Percentiles rank a stretch among this genome's conserved stretches.
phyloP scores from a whole-genome alignment of 35 echinoderm and acorn worm genomes.

The Holothuria glaberrima region DNA sequence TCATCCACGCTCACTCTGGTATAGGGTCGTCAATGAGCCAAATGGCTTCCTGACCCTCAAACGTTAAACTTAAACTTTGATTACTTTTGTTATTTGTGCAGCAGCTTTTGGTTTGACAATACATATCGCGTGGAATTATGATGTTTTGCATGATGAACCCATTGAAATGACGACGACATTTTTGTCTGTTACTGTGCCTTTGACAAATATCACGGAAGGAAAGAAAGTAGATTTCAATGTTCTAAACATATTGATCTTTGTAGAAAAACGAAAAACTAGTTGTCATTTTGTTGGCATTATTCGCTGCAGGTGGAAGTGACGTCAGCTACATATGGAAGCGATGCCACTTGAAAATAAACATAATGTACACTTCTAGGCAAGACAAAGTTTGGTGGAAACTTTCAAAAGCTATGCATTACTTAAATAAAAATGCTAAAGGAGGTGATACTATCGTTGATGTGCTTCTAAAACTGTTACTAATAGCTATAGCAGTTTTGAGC shows the following conservation, averaged over 20 bases:
- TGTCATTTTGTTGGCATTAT: neutral
- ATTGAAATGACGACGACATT: neutral
- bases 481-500: conserved; percentile 2
- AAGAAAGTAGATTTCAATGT: neutral
- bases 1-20: no score
- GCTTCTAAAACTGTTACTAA: conserved; percentile 6
- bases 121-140: conserved; percentile 8
- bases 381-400: conserved; percentile 7
- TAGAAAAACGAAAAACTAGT: conserved; percentile 8
- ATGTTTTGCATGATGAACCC: neutral
- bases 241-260: neutral
- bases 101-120: conserved; percentile 9
- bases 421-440: neutral
- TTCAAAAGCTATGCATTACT: neutral
- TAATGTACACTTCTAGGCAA: neutral
- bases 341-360: neutral
- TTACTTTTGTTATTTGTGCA: neutral
- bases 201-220: neutral
- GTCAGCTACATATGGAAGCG: conserved; percentile 9
- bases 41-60: no score
- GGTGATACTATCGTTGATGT: neutral
- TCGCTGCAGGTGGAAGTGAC: conserved; percentile 23
- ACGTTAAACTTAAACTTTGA: no score
- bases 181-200: neutral
- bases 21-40: no score